Evolutionary conservation across 2,888 invertebrate species (phyloP).

Genomic region (Pecten maximus): DNA sequence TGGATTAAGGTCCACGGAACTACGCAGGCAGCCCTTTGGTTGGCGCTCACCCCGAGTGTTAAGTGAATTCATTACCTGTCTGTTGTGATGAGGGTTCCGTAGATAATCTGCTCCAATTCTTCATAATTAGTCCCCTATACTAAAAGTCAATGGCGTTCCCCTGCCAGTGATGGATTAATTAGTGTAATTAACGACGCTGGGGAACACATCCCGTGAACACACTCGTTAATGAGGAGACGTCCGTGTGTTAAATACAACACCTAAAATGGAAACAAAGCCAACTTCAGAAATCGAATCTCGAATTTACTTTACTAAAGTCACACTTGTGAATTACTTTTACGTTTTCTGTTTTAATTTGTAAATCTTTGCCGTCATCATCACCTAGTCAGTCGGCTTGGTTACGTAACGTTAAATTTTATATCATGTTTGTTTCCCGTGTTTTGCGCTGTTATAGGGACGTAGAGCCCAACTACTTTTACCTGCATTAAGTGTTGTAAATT

Average conservation of each 20-base stretch:
- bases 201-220: conserved; percentile 9
- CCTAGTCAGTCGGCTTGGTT: neutral
- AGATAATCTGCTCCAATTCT: conserved; percentile 22
- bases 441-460: too few relatives aligned
- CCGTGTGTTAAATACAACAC: conserved; percentile 12
- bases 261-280: neutral
- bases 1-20: neutral
- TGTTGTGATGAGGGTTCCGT: conserved; percentile 26
- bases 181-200: neutral
- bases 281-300: neutral
- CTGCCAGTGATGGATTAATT: conserved; percentile 11
- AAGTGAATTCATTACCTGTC: conserved; percentile 20
- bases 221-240: conserved; percentile 7
- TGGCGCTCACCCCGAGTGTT: neutral
- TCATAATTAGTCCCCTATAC: conserved; percentile 27
- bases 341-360: neutral
- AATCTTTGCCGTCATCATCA: neutral
- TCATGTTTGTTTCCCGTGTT: too few relatives aligned
- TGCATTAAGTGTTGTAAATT: too few relatives aligned
- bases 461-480: too few relatives aligned
- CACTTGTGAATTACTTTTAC: conserved; percentile 8
- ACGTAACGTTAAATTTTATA: neutral
- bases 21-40: neutral
- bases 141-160: neutral
- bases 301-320: neutral